Evolutionary conservation across 2,888 invertebrate species (phyloP).

Genomic region (Thereva unica): DNA sequence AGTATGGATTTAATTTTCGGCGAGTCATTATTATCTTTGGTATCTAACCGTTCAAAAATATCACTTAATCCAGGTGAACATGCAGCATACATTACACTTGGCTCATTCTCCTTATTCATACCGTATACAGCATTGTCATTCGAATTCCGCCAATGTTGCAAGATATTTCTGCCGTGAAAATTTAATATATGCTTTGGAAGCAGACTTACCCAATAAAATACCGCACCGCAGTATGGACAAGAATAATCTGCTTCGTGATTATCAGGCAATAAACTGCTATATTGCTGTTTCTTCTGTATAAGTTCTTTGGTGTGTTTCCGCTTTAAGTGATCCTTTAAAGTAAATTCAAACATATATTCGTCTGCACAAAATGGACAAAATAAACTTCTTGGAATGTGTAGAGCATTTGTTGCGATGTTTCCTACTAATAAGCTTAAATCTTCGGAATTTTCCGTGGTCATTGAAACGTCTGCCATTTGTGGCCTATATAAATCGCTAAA

Average conservation of each 20-base stretch:
- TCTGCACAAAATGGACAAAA: slow-evolving; percentile 44
- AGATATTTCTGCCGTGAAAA: slow-evolving; percentile 39
- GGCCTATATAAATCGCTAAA: too few relatives aligned
- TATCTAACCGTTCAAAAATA: slow-evolving; percentile 41
- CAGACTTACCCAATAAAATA: slow-evolving; percentile 38
- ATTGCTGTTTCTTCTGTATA: not conserved
- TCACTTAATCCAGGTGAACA: slow-evolving; percentile 44
- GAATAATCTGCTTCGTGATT: slow-evolving; percentile 19
- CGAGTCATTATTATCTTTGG: slow-evolving; percentile 20
- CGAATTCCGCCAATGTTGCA: slow-evolving; percentile 40
- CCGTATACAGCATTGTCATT: slow-evolving; percentile 37
- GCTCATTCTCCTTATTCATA: slow-evolving; percentile 37
- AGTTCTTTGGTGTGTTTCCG: slow-evolving; percentile 40
- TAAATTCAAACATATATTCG: slow-evolving; percentile 45
- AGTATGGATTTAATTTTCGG: slow-evolving; percentile 42
- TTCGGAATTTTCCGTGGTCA: not conserved
- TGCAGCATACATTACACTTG: slow-evolving; percentile 37
- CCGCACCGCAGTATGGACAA: slow-evolving; percentile 43
- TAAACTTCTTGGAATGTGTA: slow-evolving; percentile 39
- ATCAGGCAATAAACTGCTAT: not conserved
- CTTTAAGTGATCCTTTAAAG: slow-evolving; percentile 43
- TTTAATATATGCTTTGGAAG: slow-evolving; percentile 43
- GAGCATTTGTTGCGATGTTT: slow-evolving; percentile 37
- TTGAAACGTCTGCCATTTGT: too few relatives aligned
- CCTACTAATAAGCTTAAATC: slow-evolving; percentile 37